A percentile compares a stretch with the other conserved stretches of the same genome.
phyloP scores from a whole-genome alignment of 2,888 invertebrate species.

The Ormyrus rosae region DNA sequence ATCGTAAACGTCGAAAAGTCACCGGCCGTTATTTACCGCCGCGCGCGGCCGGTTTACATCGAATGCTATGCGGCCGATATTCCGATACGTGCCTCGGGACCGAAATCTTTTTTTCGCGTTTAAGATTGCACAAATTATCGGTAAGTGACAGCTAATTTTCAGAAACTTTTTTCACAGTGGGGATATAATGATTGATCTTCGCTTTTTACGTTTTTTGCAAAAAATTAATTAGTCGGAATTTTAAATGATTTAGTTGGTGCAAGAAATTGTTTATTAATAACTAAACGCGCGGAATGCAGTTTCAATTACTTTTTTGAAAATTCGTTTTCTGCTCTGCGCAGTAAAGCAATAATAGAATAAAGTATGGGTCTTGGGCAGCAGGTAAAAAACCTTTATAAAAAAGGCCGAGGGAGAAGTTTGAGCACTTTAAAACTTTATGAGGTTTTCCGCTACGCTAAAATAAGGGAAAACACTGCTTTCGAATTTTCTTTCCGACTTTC shows the following conservation, averaged over 20 bases:
- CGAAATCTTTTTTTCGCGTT: conserved; percentile 13
- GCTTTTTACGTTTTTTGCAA: too few relatives aligned
- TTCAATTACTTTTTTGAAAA: too few relatives aligned
- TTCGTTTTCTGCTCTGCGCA: too few relatives aligned
- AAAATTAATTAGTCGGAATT: too few relatives aligned
- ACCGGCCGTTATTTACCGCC: conserved; percentile 44
- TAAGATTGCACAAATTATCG: conserved; percentile 35
- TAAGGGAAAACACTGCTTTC: too few relatives aligned
- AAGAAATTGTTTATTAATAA: too few relatives aligned
- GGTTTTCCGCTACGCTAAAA: background rate
- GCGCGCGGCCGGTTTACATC: conserved; percentile 39
- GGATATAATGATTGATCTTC: too few relatives aligned
- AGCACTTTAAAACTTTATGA: conserved; percentile 24
- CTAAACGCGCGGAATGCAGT: too few relatives aligned
- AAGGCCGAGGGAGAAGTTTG: conserved; percentile 19
- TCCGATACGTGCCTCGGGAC: background rate
- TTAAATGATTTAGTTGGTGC: too few relatives aligned
- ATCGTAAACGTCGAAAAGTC: conserved; percentile 54
- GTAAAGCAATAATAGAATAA: conserved; percentile 12
- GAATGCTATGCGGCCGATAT: background rate
- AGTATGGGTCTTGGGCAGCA: conserved; percentile 12
- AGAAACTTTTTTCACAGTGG: background rate
- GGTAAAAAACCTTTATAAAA: conserved; percentile 34
- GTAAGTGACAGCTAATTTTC: conserved; percentile 26
- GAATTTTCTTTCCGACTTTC: too few relatives aligned